phyloP scores from a whole-genome alignment of 1,140 invertebrate genomes.

The Drosophila simulans region DNA sequence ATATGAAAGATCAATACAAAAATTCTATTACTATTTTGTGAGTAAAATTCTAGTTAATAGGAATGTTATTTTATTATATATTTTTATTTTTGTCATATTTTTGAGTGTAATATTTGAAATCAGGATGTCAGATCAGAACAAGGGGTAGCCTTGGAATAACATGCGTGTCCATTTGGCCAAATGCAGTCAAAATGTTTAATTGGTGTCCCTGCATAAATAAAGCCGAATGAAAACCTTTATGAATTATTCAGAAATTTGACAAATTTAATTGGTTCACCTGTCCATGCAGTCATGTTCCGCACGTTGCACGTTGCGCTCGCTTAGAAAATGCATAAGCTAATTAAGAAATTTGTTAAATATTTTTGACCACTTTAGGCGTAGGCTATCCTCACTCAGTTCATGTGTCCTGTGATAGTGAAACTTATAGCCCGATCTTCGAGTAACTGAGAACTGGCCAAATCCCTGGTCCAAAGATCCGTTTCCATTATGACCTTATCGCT shows the following conservation, averaged over 20 bases:
- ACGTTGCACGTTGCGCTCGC: neutral
- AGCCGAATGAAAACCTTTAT: neutral
- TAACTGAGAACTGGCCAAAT: constrained; percentile 28
- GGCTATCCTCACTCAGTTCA: neutral
- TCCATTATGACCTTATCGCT: constrained; percentile 47
- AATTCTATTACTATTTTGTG: neutral
- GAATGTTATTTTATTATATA: too few species aligned
- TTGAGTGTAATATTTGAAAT: too few species aligned
- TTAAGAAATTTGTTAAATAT: neutral
- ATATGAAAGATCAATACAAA: neutral
- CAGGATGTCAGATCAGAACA: neutral
- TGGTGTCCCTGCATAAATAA: neutral
- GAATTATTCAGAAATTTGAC: constrained; percentile 6
- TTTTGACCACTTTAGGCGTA: too few species aligned
- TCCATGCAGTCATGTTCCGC: neutral
- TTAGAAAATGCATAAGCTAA: neutral
- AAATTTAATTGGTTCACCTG: neutral
- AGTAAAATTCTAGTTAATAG: too few species aligned
- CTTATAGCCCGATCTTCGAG: constrained; percentile 4
- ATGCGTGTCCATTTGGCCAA: neutral
- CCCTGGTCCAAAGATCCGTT: constrained; percentile 37
- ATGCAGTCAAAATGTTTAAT: constrained; percentile 1
- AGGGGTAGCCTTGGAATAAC: neutral
- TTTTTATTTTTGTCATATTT: too few species aligned
- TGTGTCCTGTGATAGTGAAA: neutral